These are phyloP conservation scores for Crossaster papposus DNA, from an alignment of 53 echinoderm and acorn worm species.

Conservation along the genomic window DNA sequence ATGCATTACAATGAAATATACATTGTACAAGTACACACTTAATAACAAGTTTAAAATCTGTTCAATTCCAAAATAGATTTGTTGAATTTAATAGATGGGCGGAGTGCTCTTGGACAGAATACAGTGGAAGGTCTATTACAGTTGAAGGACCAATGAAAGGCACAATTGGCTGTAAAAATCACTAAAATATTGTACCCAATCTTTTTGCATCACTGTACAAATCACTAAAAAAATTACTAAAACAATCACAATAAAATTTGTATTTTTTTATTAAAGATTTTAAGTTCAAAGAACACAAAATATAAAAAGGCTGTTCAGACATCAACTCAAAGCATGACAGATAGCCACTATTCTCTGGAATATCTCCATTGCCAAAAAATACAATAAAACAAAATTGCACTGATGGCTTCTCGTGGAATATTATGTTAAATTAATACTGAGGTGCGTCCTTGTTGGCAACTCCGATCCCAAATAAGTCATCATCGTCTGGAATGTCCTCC, in stretches of 20 bases:
- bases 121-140: no score
- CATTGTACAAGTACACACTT: conserved; percentile 33
- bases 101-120: conserved; percentile 23
- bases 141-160: no score
- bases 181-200: background rate
- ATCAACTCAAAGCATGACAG: no score
- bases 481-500: conserved; percentile 1
- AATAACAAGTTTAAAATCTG: background rate
- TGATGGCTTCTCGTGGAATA: background rate
- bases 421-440: conserved; percentile 14
- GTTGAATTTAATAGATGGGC: background rate
- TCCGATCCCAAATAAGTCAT: conserved; percentile 43
- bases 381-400: background rate
- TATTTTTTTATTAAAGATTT: no score
- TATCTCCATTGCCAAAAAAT: no score
- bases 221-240: background rate
- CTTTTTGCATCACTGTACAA: background rate
- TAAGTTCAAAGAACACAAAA: no score
- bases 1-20: background rate
- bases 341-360: no score
- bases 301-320: no score
- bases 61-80: conserved; percentile 18
- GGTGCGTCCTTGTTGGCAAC: conserved; percentile 31
- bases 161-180: background rate
- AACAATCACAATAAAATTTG: no score